Evolutionary conservation across 2,888 invertebrate species (phyloP).

Genomic region (Plebejus melissa): DNA sequence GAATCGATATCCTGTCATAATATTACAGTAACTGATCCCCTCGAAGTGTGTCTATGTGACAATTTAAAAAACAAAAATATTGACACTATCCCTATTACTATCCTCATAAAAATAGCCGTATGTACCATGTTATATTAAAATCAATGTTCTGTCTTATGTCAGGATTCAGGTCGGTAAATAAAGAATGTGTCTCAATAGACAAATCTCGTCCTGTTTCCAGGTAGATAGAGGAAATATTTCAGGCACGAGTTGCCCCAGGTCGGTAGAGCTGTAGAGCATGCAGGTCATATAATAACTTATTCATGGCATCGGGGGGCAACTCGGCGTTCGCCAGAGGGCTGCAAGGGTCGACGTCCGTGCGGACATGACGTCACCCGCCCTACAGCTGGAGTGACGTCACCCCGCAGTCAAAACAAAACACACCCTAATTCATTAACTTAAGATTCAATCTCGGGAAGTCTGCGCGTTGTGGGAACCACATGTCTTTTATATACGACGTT

Average conservation of each 20-base stretch:
- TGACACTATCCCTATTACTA: not conserved
- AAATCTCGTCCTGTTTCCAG: not conserved
- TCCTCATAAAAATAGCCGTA: not conserved
- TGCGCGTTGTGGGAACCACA: constrained; percentile 57
- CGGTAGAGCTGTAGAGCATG: constrained; percentile 49
- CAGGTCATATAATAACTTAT: constrained; percentile 62
- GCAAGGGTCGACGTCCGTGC: constrained; percentile 63
- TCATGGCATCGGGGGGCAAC: constrained; percentile 62
- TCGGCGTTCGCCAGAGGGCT: constrained; percentile 54
- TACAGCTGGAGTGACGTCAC: constrained; percentile 76
- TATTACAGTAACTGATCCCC: not conserved
- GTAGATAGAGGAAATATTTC: constrained; percentile 39
- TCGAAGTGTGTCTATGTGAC: not conserved
- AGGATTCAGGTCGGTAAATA: not conserved
- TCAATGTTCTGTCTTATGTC: not conserved
- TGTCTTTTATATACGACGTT: constrained; percentile 56
- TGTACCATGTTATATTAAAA: not conserved
- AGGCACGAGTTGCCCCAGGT: constrained; percentile 68
- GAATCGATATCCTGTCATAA: not conserved
- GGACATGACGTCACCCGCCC: constrained; percentile 72
- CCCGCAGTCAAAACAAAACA: constrained; percentile 55
- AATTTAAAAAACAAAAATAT: not conserved
- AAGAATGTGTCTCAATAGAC: not conserved
- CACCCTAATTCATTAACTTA: constrained; percentile 54
- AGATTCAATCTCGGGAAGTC: constrained; percentile 55